Conservation (phyloP, 2,888 invertebrate genomes). For the Physocephala rufipes region DNA sequence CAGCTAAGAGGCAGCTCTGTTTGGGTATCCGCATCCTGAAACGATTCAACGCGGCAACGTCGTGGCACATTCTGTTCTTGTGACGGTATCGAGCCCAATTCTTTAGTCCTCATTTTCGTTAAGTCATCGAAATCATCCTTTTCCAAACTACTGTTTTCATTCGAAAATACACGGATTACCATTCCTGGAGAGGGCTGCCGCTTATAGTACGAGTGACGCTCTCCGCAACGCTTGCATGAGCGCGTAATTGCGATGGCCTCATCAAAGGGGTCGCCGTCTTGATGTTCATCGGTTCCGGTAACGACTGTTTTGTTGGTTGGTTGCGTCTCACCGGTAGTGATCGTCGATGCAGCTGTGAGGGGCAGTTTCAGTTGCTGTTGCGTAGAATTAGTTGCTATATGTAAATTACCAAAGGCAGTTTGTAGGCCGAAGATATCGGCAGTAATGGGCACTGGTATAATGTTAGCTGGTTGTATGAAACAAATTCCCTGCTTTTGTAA, state of each 20-base stretch:
- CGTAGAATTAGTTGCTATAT: constrained; percentile 63
- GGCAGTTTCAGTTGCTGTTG: constrained; percentile 58
- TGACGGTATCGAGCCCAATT: constrained; percentile 54
- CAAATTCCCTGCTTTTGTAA: constrained; percentile 50
- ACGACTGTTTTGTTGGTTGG: constrained; percentile 47
- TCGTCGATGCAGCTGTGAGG: constrained; percentile 47
- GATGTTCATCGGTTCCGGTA: background rate
- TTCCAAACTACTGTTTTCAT: background rate
- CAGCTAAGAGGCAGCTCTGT: constrained; percentile 63
- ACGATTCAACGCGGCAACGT: background rate
- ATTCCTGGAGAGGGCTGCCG: background rate
- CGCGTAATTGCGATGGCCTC: constrained; percentile 42
- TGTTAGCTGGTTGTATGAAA: constrained; percentile 63
- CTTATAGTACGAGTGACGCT: constrained; percentile 13
- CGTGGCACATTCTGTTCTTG: constrained; percentile 36
- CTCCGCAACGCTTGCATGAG: constrained; percentile 9
- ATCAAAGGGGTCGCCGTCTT: constrained; percentile 19
- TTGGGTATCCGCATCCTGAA: constrained; percentile 61
- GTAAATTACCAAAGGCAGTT: constrained; percentile 63
- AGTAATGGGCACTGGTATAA: constrained; percentile 64
- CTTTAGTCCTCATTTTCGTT: constrained; percentile 40
- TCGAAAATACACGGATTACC: background rate
- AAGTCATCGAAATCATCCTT: constrained; percentile 7
- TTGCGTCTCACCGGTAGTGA: constrained; percentile 54
- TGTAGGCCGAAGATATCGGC: constrained; percentile 63